Evolutionary conservation across 2,113 vertebrate species (phyloP), one percentile per base, ranked within the genome.

Genomic region (Poecile atricapillus): DNA sequence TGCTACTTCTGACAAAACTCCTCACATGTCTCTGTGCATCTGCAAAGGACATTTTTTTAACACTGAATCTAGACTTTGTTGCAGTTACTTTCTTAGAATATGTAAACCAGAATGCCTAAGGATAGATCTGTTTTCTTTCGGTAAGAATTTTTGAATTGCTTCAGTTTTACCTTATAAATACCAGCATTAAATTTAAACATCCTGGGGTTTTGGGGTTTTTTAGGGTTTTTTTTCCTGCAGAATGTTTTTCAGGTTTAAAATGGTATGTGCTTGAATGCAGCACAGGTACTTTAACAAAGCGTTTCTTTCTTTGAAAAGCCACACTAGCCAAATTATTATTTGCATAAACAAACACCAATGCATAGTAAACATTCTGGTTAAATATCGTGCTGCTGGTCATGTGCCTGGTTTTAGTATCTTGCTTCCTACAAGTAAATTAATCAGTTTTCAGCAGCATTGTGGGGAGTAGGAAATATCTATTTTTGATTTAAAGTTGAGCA

Each of bases 301-400:
- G 2, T 78, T 87, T 86, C 56, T 92, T 92, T 95, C 73, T 81
- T 56, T 35, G 21, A 67, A 83, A 68, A 90, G 44, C 35, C 5
- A 6, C 30, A 8, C 33, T 92, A 83, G 71, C 73, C 84, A 93
- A 90, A 89, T 22, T 92, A 79, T 47, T 81, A 86, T 90, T 83
- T 87, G 56, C 68, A 90, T 89, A 94, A 93, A 5, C 86, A 95
- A 93, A 94, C 76, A 92, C 50, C n/a, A 52, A 5, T 2, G 63
- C 50, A 77, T 19, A 70, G 86, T 92, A 93, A 97, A 94, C 35
- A 60, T 47, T 83, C 64, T 3, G 6, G 52, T 68, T 95, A 92
- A 93, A 90, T 78, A 92, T 44, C 84, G 22, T 23, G 1, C 43
- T 86, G 59, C 44, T 81, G 56, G 9, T 90, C 56, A 39, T 41